A percentile compares a stretch with the other conserved stretches of the same genome.
Conservation (phyloP, 2,797 vertebrate species). For the Pseudocheirus occidentalis region DNA sequence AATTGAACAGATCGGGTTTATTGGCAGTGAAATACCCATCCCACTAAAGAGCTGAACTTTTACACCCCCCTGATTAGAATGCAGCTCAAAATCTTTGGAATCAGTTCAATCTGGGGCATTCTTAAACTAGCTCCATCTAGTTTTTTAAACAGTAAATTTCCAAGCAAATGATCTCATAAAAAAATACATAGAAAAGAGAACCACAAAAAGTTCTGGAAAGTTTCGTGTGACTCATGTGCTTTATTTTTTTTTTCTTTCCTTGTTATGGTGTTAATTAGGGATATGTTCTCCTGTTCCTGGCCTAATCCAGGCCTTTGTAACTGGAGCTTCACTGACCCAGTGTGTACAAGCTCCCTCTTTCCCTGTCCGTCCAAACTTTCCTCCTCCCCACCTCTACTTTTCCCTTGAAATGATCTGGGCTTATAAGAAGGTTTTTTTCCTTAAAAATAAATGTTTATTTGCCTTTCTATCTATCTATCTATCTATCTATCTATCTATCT, state of each 20-base stretch:
- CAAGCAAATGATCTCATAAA: slow-evolving; percentile 61
- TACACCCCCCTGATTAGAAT: not conserved
- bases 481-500: no score
- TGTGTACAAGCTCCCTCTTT: not conserved
- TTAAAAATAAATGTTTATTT: not conserved
- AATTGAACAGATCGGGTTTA: not conserved
- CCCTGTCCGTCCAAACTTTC: not conserved
- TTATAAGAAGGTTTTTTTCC: not conserved
- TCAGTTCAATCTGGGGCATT: slow-evolving; percentile 18
- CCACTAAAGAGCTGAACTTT: not conserved
- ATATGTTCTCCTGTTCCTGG: not conserved
- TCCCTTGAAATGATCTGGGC: slow-evolving; percentile 10
- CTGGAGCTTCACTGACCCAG: not conserved
- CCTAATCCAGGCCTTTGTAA: slow-evolving; percentile 1
- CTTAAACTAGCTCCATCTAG: slow-evolving; percentile 38
- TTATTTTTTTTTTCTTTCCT: not conserved
- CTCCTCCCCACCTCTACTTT: rapidly evolving
- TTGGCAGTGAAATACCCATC: not conserved
- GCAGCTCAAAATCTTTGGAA: slow-evolving; percentile 35
- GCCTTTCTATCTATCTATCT: no score
- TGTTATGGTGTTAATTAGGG: slow-evolving; percentile 48
- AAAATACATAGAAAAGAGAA: slow-evolving; percentile 1
- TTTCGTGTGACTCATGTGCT: not conserved
- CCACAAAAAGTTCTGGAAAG: slow-evolving; percentile 39
- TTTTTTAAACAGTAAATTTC: slow-evolving; percentile 66